A percentile compares a stretch with the other conserved stretches of the same genome.
phyloP scores from a whole-genome alignment of 2,888 invertebrate species.

The Nomada ferruginata region DNA sequence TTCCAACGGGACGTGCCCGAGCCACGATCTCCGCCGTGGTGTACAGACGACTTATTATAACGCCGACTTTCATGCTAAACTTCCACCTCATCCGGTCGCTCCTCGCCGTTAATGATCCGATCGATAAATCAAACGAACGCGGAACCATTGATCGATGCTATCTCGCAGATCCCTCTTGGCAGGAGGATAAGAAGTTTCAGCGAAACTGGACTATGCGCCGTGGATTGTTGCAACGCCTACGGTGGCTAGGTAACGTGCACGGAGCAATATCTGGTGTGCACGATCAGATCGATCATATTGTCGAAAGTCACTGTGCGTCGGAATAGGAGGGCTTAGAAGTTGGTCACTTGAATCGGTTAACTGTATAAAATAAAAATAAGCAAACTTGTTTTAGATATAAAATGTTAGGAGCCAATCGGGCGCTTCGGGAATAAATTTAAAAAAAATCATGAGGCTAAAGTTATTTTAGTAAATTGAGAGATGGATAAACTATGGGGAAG shows the following conservation, averaged over 20 bases:
- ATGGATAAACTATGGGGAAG: too few species aligned
- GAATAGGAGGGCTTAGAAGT: background rate
- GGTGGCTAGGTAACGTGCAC: background rate
- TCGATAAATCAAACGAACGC: constrained; percentile 33
- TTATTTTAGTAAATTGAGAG: too few species aligned
- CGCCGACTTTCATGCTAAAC: background rate
- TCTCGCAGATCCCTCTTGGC: background rate
- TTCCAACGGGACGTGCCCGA: constrained; percentile 7
- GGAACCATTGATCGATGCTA: constrained; percentile 17
- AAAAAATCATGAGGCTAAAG: too few species aligned
- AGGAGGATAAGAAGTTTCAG: background rate
- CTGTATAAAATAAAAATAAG: too few species aligned
- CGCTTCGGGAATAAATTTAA: too few species aligned
- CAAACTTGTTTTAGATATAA: too few species aligned
- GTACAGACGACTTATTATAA: background rate
- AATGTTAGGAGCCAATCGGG: too few species aligned
- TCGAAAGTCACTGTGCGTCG: background rate
- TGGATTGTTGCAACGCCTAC: background rate
- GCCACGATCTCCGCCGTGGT: background rate
- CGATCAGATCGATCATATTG: constrained; percentile 15
- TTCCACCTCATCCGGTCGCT: background rate
- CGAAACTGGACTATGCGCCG: background rate
- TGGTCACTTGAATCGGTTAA: background rate
- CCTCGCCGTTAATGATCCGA: constrained; percentile 25
- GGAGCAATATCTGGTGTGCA: background rate